Evolutionary conservation across 2,797 vertebrate genomes (phyloP).

Genomic region (Sebastes steindachneri): DNA sequence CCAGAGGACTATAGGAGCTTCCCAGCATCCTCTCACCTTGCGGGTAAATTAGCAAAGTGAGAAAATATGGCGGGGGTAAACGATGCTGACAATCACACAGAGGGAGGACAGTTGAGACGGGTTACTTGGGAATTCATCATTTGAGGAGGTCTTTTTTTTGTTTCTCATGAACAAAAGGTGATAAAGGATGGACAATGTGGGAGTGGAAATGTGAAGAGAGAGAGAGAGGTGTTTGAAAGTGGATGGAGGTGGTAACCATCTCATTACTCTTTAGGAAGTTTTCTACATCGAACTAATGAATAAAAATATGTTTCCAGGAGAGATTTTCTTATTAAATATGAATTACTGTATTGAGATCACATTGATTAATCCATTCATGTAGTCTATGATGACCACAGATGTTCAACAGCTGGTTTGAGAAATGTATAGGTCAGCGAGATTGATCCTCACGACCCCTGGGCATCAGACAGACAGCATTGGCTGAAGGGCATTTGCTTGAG

Average conservation of each 20-base stretch:
- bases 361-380: neutral
- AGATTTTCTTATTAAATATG: neutral
- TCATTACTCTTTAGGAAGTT: constrained; percentile 50
- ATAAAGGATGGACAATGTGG: constrained; percentile 50
- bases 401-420: neutral
- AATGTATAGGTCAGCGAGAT: neutral
- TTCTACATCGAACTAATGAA: constrained; percentile 30
- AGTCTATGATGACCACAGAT: neutral
- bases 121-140: constrained; percentile 68
- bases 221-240: constrained; percentile 9
- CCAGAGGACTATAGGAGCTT: constrained; percentile 80
- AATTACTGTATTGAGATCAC: neutral
- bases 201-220: constrained; percentile 22
- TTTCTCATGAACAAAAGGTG: constrained; percentile 58
- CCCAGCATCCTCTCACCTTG: constrained; percentile 83
- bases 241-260: constrained; percentile 22
- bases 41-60: constrained; percentile 83
- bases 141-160: constrained; percentile 56
- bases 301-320: constrained; percentile 18
- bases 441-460: neutral
- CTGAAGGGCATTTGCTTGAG: constrained; percentile 8
- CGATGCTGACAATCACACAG: constrained; percentile 82
- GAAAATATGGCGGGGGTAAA: constrained; percentile 84
- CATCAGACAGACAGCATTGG: neutral
- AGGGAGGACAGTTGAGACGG: constrained; percentile 71